Base-by-base conservation (phyloP, 2,888 invertebrate species). In the Diploptera punctata region DNA sequence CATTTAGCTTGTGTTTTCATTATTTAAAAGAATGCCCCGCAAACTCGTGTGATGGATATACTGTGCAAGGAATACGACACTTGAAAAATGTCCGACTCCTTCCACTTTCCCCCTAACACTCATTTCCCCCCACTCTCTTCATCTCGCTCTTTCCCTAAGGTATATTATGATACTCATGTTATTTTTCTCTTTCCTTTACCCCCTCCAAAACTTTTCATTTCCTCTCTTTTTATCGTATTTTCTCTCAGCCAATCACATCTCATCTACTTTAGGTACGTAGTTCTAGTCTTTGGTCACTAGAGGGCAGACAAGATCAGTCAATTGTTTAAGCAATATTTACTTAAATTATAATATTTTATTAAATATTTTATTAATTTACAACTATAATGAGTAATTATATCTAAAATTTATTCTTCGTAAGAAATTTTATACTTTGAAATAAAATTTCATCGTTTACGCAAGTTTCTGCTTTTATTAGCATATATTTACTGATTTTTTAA, bases 121-220 rank as follows among this genome's bases (percentile, higher is more conserved):
- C 44, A n/a, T 54, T 67, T 71, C 19, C 38, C 38, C 13, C 18
- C 16, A 1, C 38, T 38, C 38, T 62, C 60, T 62, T 47, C n/a
- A 9, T 65, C 44, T 65, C 44, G 24, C 65, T 44, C 47, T 44
- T 38, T 65, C 65, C 65, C 47, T 21, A 26, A 44, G 24, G 65
- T 47, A 65, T 65, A 44, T 65, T 65, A 47, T 65, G 47, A 44
- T 52, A 65, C 65, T 26, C 24, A n/a, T 29, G 9, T 54, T 68
- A 38, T 54, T 61, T 61, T 49, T 70, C 52, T 60, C 18, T 47
- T 18, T 61, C 43, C 43, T 21, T 60, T 21, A 38, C 71, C 65
- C 82, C 75, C 79, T 78, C 78, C 78, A 80, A 80, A 81, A 79
- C 81, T 79, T 81, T 80, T 79, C 79, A 80, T 78, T 79, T 80